Evolutionary conservation across 2,113 vertebrate genomes (phyloP).

Genomic region (Pyrgilauda ruficollis): DNA sequence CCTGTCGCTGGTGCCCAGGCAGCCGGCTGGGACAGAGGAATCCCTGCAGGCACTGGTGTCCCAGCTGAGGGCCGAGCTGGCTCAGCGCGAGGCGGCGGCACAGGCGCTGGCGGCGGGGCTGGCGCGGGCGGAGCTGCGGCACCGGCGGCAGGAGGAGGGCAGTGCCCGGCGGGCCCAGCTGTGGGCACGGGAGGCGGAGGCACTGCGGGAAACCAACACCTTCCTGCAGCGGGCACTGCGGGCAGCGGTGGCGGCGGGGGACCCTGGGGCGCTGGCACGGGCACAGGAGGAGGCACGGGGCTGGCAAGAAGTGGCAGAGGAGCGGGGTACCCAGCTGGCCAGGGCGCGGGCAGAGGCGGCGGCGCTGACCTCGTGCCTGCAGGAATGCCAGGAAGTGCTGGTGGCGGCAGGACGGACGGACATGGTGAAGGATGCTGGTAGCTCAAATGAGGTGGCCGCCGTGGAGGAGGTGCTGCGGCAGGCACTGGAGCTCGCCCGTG

Average conservation of each 20-base stretch:
- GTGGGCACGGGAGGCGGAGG: background rate
- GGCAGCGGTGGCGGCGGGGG: background rate
- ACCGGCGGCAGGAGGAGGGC: background rate
- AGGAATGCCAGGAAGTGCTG: background rate
- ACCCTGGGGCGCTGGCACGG: background rate
- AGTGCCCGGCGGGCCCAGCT: background rate
- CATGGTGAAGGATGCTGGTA: fast-evolving
- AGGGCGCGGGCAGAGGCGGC: background rate
- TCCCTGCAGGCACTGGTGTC: background rate
- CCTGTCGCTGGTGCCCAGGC: fast-evolving
- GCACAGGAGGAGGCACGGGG: background rate
- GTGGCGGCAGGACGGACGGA: fast-evolving
- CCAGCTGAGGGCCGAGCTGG: background rate
- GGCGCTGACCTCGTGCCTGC: background rate
- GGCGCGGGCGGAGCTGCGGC: background rate
- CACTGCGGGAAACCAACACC: background rate
- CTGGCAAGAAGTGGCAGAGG: background rate
- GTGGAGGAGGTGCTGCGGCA: background rate
- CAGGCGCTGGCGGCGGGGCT: background rate
- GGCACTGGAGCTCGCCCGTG: background rate
- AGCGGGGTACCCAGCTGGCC: background rate
- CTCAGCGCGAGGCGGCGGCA: background rate
- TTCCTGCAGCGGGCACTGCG: background rate
- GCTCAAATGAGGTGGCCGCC: background rate
- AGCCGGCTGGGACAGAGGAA: fast-evolving